Evolutionary conservation across 92 coral and sea anemone species (phyloP), one percentile per base, ranked within the genome.

Genomic region (Porites rus): DNA sequence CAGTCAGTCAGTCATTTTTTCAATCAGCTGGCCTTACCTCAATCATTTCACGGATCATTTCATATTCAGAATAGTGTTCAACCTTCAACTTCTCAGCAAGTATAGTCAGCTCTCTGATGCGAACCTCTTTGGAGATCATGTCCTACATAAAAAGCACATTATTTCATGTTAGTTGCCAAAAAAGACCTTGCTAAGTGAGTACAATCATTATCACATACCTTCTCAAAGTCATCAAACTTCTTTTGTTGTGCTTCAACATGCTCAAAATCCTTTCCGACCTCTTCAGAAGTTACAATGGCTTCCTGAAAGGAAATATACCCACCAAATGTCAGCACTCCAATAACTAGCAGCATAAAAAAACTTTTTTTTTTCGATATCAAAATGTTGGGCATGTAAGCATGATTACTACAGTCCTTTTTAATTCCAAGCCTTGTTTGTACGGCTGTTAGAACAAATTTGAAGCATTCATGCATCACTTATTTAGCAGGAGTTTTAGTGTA

Each of bases 21-120:
- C 1, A 64, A 20, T 63, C 78, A 75, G 72, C 74, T 88, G 68
- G 1, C 87, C 89, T 84, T 65, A 93, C 94, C 89, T 97, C 98
- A 79, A 97, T 97, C 96, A 97, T 97, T 79, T 97, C 99, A 73
- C 94, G 98, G 83, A 97, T 97, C 99, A 95, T 95, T 86, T 97
- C 98, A 50, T 97, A 97, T 75, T 97, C 99, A 2, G 95, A 79
- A 83, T 96, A 96, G 82, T 95, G 99, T 38, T 95, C 98, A 64
- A 90, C 96, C 82, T 95, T 97, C 79, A 97, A 87, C 74, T 96
- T 93, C 93, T 97, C 99, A 7, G 99, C 93, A 77, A 95, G 92
- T 70, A 97, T 83, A 1, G 98, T 95, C 65, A 97, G 91, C 84
- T 97, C 99, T 59, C 88, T 83, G 91, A 97, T 97, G 80, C 99